phyloP scores from a whole-genome alignment of 2,113 vertebrate genomes.

The Paramisgurnus dabryanus region DNA sequence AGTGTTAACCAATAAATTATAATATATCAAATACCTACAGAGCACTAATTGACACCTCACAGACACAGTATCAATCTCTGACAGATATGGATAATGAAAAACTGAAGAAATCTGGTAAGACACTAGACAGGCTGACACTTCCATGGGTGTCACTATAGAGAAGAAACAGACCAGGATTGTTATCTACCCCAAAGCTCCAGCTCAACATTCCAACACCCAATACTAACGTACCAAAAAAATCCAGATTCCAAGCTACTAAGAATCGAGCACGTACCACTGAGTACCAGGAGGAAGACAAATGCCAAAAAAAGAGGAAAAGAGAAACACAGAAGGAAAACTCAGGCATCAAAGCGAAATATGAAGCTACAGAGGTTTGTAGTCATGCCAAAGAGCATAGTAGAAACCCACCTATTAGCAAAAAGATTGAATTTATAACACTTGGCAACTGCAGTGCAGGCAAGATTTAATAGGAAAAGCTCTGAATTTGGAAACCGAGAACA shows the following conservation, averaged over 20 bases:
- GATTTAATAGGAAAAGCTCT: background rate
- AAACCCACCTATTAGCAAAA: background rate
- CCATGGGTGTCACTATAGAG: constrained; percentile 46
- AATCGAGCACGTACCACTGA: constrained; percentile 49
- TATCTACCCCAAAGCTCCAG: constrained; percentile 52
- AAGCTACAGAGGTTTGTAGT: background rate
- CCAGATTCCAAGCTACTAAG: constrained; percentile 47
- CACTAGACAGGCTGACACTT: constrained; percentile 21
- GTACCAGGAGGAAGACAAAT: constrained; percentile 45
- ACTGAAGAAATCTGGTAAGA: background rate
- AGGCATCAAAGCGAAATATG: background rate
- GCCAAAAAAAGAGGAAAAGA: constrained; percentile 8
- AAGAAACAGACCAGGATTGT: constrained; percentile 58
- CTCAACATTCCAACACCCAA: constrained; percentile 55
- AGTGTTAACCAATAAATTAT: background rate
- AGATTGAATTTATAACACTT: background rate
- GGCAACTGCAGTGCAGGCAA: background rate
- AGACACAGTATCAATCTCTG: background rate
- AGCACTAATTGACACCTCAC: background rate
- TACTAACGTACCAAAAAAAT: constrained; percentile 40
- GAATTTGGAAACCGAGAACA: background rate
- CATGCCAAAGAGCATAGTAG: background rate
- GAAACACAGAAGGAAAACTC: background rate
- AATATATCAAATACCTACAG: background rate
- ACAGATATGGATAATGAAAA: background rate